Evolutionary conservation across 2,797 vertebrate genomes (phyloP).

Genomic region (Threskiornis aethiopicus): DNA sequence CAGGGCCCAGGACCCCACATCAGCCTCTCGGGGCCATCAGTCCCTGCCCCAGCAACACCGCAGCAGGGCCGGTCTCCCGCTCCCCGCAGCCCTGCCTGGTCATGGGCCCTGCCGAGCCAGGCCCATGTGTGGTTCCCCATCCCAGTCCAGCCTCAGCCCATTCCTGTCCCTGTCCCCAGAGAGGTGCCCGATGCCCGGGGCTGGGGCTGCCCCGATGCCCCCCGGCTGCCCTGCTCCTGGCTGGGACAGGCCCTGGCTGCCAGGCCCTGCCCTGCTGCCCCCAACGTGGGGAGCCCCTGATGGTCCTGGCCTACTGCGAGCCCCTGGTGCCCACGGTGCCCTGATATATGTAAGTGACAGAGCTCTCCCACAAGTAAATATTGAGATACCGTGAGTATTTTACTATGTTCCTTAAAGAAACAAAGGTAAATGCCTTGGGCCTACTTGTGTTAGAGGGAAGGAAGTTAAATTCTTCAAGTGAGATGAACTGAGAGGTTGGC

Average conservation of each 20-base stretch:
- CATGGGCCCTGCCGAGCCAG: neutral
- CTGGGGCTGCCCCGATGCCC: fast-evolving
- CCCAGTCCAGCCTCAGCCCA: neutral
- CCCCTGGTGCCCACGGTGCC: neutral
- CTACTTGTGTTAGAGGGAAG: neutral
- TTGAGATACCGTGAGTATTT: neutral
- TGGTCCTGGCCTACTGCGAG: neutral
- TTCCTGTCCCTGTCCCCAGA: neutral
- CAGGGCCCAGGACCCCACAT: neutral
- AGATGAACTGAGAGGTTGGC: neutral
- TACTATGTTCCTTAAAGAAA: neutral
- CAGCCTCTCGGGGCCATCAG: fast-evolving
- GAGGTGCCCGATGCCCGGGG: neutral
- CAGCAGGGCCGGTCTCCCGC: neutral
- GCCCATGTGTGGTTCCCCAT: neutral
- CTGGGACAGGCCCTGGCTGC: neutral
- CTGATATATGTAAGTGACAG: neutral
- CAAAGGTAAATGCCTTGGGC: neutral
- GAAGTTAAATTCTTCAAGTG: neutral
- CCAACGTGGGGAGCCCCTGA: neutral
- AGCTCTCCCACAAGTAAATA: neutral
- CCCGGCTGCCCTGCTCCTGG: fast-evolving
- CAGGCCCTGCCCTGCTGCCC: neutral
- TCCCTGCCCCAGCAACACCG: fast-evolving
- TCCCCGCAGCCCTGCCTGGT: neutral